Evolutionary conservation across 2,113 vertebrate genomes (phyloP), one percentile per base, ranked within the genome.

Genomic region (Platichthys stellatus): DNA sequence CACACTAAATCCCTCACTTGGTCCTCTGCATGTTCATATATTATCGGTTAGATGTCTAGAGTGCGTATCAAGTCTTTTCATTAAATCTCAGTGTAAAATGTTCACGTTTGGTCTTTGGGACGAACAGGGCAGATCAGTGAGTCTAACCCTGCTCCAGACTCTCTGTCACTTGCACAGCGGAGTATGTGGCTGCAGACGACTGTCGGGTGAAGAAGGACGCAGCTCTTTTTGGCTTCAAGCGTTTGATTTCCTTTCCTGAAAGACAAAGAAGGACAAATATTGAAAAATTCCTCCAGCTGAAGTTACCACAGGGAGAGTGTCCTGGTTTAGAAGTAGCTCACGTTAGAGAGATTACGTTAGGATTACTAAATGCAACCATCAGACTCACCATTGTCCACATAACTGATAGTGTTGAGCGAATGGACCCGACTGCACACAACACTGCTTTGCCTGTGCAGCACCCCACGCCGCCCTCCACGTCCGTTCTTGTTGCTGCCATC

Each of bases 121-220:
- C 68, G 82, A 59, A 57, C 43, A 3, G 63, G 43, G 83, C 28
- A 9, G 35, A 28, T 54, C 17, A 20, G 47, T 17, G 18, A 66
- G 47, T 61, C 95, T 95, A 97, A 85, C 95, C 94, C 85, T 96
- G 96, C 78, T 95, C 96, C 79, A 94, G 84, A 80, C 83, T 93
- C 69, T 96, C 96, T 0, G 90, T n/a, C 64, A 93, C 94, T 90
- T 96, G 95, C 80, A 97, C 96, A 3, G 94, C 90, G 0, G 94
- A 90, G 86, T 98, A 98, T 35, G 91, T 72, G 5, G 95, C 82
- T 3, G 87, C 17, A 2, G 26, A 93, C 0, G 92, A 72, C 88
- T 96, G 96, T 3, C 96, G 94, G 66, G 89, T 91, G 85, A 98
- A 98, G 92, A 98, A 98, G n/a, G 96, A 98, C 0, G 95, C 94